Base-by-base conservation (phyloP, 2,888 invertebrate species). In the Seira musarum region DNA sequence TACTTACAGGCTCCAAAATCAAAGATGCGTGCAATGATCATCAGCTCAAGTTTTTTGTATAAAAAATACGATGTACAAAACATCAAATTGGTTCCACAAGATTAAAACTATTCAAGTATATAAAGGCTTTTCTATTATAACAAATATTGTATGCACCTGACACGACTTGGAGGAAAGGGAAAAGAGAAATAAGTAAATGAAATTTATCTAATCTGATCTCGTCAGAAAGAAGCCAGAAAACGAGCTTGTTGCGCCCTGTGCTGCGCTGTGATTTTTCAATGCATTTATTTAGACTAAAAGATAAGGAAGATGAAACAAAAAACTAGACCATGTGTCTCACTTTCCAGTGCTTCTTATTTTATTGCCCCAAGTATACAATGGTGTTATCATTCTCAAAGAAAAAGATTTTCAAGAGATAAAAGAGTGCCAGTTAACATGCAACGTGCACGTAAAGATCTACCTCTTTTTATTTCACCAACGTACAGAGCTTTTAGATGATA, bases 341-440 rank as follows among this genome's bases (percentile, higher is more conserved):
- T 63, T 8, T 68, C 6, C 40, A 40, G 40, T 40, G 40, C 40
- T 40, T 40, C 40, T 40, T 65, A 77, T 70, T 77, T 70, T 69
- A 77, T 70, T 69, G 65, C 70, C 76, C 24, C 19, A 25, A 64
- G 68, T 49, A 35, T 64, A 75, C 68, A 68, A 75, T 75, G n/a
- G 68, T 70, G 67, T 64, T 46, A 40, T 77, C 22, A 64, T 76
- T 35, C 21, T 30, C 66, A n/a, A 40, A 40, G 46, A 46, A 22
- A n/a, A 17, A 65, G 76, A 64, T 69, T 64, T 46, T 68, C n/a
- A 10, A 53, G 17, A 76, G 76, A 76, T 76, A 76, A 69, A 40
- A 61, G 10, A 75, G 61, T 61, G 67, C 60, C 24, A 17, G 22
- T 68, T 17, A 67, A 68, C 68, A 74, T 74, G 66, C 66, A 67